Evolutionary conservation across 2,888 invertebrate genomes (phyloP).

Genomic region (Drosophila siamana): DNA sequence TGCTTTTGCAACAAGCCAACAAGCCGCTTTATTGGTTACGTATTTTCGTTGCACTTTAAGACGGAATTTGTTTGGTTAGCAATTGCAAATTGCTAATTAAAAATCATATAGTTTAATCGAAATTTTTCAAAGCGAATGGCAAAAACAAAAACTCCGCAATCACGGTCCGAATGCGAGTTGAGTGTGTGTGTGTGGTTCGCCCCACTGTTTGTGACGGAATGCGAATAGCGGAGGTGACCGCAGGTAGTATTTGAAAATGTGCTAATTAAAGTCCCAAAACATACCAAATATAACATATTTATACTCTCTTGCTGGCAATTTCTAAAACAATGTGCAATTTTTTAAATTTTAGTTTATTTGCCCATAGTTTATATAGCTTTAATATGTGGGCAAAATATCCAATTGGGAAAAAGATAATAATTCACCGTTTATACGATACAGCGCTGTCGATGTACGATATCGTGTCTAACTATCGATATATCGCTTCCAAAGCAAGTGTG

Average conservation of each 20-base stretch:
- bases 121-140: slow-evolving; percentile 63
- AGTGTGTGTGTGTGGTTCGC: slow-evolving; percentile 36
- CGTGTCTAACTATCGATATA: slow-evolving; percentile 16
- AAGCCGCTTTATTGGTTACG: slow-evolving; percentile 32
- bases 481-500: slow-evolving; percentile 6
- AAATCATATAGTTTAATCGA: slow-evolving; percentile 44
- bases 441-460: too few species aligned
- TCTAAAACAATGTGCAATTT: neutral
- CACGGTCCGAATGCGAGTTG: slow-evolving; percentile 63
- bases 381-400: neutral
- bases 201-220: slow-evolving; percentile 72
- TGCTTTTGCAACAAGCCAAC: slow-evolving; percentile 25
- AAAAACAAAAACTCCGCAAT: slow-evolving; percentile 75
- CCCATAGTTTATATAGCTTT: neutral
- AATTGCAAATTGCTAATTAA: slow-evolving; percentile 54
- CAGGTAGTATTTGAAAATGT: neutral
- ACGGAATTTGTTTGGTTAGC: slow-evolving; percentile 49
- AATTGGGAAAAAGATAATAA: neutral
- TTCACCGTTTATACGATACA: too few species aligned
- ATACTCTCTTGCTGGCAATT: neutral
- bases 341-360: neutral
- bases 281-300: neutral
- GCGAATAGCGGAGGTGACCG: slow-evolving; percentile 28
- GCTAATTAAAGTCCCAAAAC: neutral
- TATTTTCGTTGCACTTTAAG: slow-evolving; percentile 71